Base-by-base conservation (phyloP, 2,888 invertebrate genomes). In the Drosophila lacicola region DNA sequence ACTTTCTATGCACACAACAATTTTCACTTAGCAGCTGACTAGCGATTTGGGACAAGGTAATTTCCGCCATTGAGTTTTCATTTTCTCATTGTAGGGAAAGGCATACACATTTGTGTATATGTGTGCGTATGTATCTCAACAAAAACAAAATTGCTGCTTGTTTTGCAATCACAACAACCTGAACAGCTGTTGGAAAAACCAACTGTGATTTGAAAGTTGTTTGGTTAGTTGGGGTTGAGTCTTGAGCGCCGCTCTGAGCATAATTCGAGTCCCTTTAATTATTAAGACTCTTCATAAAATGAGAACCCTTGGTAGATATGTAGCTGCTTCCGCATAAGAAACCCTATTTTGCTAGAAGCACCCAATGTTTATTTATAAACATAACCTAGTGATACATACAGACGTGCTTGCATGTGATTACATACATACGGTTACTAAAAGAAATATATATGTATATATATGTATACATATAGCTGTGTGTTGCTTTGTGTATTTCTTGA, bases 41-140 rank as follows among this genome's bases (percentile, higher is more conserved):
- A 25, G 39, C 51, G 54, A 87, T 80, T 87, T 82, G 76, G 88
- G 80, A 77, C 90, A 90, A 89, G 87, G 88, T 85, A 78, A 80
- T 89, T 90, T 90, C 88, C 89, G 85, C 72, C 53, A 64, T 57
- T 58, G 33, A 19, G 47, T 63, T 87, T 82, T 73, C 69, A 42
- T 44, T 56, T 17, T 46, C 55, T n/a, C 53, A 61, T 29, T 62
- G 19, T 44, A 41, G 70, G 60, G 60, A 56, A 65, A 64, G 47
- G 50, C 17, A 54, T 1, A 63, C 19, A 34, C 33, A 42, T 14
- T 17, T n/a, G 4, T n/a, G 3, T 14, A n/a, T n/a, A 10, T 19
- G n/a, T 19, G n/a, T 4, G 3, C 0, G 9, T 50, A 4, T 14
- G 13, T 19, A 42, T 21, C 14, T 37, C 17, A 47, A 25, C 25